Percentiles rank a stretch among this genome's conserved stretches.
Conservation (phyloP, 2,888 invertebrate species). For the Helicoverpa assulta region DNA sequence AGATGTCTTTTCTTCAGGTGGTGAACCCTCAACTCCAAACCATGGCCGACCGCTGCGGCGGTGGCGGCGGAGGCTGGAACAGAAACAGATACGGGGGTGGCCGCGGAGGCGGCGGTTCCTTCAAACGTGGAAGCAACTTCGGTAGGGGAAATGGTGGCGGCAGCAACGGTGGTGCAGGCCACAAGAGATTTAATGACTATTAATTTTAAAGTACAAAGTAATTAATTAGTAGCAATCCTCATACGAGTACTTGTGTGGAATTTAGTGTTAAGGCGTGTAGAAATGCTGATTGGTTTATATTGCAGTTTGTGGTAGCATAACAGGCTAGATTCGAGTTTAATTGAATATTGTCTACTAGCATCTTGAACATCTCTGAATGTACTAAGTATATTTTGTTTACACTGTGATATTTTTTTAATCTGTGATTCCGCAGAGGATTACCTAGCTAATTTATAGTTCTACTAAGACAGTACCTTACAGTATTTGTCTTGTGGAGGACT, state of each 20-base stretch:
- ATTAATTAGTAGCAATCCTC: slow-evolving; percentile 80
- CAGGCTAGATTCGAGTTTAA: slow-evolving; percentile 69
- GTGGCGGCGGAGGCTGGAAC: slow-evolving; percentile 91
- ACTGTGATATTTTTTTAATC: slow-evolving; percentile 87
- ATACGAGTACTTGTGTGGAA: slow-evolving; percentile 80
- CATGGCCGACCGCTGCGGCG: slow-evolving; percentile 93
- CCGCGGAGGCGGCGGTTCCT: slow-evolving; percentile 88
- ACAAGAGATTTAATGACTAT: slow-evolving; percentile 86
- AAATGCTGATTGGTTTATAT: slow-evolving; percentile 71
- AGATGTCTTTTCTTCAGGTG: slow-evolving; percentile 86
- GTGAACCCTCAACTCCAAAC: slow-evolving; percentile 96
- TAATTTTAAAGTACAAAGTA: slow-evolving; percentile 72
- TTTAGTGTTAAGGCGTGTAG: slow-evolving; percentile 67
- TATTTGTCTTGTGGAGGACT: slow-evolving; percentile 63
- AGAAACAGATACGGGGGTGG: slow-evolving; percentile 86
- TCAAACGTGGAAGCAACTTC: slow-evolving; percentile 86
- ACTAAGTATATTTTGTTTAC: slow-evolving; percentile 76
- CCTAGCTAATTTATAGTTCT: slow-evolving; percentile 72
- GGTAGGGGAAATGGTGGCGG: slow-evolving; percentile 82
- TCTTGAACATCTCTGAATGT: slow-evolving; percentile 63
- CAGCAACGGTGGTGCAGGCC: slow-evolving; percentile 75
- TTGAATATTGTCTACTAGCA: slow-evolving; percentile 64
- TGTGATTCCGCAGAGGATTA: slow-evolving; percentile 83
- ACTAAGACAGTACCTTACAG: slow-evolving; percentile 54
- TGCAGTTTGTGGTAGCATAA: slow-evolving; percentile 72